A percentile compares a stretch with the other conserved stretches of the same genome.
Evolutionary conservation across 2,888 invertebrate genomes (phyloP).

Genomic region (Lacanobia oleracea): DNA sequence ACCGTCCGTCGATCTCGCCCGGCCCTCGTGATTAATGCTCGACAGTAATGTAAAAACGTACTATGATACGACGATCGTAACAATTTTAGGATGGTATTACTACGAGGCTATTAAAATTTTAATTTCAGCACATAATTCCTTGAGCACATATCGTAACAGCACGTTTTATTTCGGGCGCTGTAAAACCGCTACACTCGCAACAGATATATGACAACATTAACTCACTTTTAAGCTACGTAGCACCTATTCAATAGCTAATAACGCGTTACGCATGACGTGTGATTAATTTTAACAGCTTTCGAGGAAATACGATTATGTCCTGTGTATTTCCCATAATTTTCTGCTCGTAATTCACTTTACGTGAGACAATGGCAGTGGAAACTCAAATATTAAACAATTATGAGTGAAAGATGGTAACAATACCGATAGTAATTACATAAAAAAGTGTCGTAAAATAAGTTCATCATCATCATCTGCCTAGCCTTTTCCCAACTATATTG

Average conservation of each 20-base stretch:
- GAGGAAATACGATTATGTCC: slow-evolving; percentile 37
- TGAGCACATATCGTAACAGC: slow-evolving; percentile 68
- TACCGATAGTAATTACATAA: neutral
- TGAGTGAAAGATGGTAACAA: neutral
- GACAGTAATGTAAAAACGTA: slow-evolving; percentile 60
- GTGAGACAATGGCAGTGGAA: neutral
- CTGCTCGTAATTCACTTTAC: slow-evolving; percentile 2
- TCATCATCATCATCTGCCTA: too few species aligned
- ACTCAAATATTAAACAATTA: neutral
- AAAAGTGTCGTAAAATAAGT: neutral
- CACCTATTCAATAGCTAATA: slow-evolving; percentile 62
- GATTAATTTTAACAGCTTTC: slow-evolving; percentile 62
- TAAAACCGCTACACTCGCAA: slow-evolving; percentile 59
- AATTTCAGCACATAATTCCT: slow-evolving; percentile 69
- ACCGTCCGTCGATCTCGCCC: slow-evolving; percentile 72
- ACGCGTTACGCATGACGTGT: slow-evolving; percentile 46
- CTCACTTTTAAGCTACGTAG: slow-evolving; percentile 62
- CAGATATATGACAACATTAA: slow-evolving; percentile 66
- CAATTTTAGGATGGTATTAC: slow-evolving; percentile 63
- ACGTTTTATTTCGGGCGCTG: slow-evolving; percentile 68
- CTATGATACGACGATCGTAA: slow-evolving; percentile 61
- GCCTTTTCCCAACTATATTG: too few species aligned
- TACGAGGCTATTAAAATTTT: slow-evolving; percentile 68
- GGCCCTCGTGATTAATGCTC: slow-evolving; percentile 71
- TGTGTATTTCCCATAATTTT: slow-evolving; percentile 39